phyloP scores from a whole-genome alignment of 2,888 invertebrate species.

The Drosophila emarginata region DNA sequence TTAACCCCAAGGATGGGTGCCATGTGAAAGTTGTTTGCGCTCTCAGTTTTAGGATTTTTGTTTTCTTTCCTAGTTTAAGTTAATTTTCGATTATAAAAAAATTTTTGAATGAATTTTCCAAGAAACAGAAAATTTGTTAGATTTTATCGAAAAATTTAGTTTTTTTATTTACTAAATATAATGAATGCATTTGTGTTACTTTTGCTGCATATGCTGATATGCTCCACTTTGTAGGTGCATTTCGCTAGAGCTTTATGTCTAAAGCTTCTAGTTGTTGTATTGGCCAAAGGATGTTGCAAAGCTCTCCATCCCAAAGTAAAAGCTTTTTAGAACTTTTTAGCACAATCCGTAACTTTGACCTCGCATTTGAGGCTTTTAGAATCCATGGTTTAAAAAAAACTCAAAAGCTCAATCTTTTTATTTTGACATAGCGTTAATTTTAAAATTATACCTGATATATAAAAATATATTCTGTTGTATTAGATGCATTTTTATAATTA shows the following conservation, averaged over 20 bases:
- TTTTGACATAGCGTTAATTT: no score
- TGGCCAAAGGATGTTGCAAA: constrained; percentile 7
- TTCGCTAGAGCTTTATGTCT: background rate
- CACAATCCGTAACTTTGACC: background rate
- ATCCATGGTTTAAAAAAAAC: no score
- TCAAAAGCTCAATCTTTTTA: no score
- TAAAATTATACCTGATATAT: no score
- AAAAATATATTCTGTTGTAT: no score
- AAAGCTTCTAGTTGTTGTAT: background rate
- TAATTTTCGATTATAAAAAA: background rate
- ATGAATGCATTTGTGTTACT: background rate
- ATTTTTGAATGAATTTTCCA: background rate
- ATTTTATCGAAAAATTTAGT: background rate
- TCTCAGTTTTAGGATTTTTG: background rate
- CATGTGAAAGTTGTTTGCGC: background rate
- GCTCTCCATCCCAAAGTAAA: background rate
- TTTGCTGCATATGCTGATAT: background rate
- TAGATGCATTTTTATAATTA: no score
- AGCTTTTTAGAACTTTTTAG: background rate
- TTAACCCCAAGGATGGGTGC: background rate
- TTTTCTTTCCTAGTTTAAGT: constrained; percentile 5
- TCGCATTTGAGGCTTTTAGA: background rate
- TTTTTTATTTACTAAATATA: background rate
- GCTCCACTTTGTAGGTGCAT: background rate
- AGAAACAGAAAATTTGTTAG: background rate